Evolutionary conservation across 1,140 invertebrate genomes (phyloP).

Genomic region (Mercenaria mercenaria): DNA sequence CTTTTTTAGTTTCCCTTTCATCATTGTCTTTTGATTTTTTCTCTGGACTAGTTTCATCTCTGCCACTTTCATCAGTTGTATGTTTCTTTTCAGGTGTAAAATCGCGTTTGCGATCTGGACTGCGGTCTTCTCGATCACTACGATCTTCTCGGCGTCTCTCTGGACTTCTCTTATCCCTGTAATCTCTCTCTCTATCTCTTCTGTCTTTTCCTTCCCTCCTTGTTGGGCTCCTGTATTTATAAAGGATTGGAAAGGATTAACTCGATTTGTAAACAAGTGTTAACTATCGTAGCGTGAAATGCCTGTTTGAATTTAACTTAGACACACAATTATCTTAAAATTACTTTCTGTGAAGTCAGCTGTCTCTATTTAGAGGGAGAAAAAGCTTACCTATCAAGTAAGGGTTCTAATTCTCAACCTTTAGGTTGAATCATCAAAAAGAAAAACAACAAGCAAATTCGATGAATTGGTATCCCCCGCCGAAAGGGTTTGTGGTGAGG

Average conservation of each 20-base stretch:
- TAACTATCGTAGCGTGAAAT: no score
- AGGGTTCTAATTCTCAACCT: no score
- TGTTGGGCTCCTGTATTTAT: slow-evolving; percentile 12
- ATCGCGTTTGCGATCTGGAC: slow-evolving; percentile 26
- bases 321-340: no score
- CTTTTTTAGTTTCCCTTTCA: slow-evolving; percentile 53
- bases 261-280: no score
- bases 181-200: slow-evolving; percentile 26
- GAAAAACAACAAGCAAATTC: no score
- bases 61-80: slow-evolving; percentile 14
- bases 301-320: no score
- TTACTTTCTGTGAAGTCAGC: no score
- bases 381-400: no score
- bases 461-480: no score
- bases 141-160: background rate
- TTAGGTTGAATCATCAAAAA: no score
- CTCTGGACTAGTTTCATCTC: slow-evolving; percentile 24
- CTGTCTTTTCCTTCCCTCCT: slow-evolving; percentile 34
- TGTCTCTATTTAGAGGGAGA: no score
- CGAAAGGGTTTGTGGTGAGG: no score
- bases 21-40: slow-evolving; percentile 30
- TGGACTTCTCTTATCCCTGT: slow-evolving; percentile 26
- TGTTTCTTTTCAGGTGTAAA: slow-evolving; percentile 20
- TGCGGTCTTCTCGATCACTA: slow-evolving; percentile 14
- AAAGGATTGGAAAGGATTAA: background rate